Evolutionary conservation across 2,113 vertebrate species (phyloP), one percentile per base, ranked within the genome.

Genomic region (Pterocles burchelli): DNA sequence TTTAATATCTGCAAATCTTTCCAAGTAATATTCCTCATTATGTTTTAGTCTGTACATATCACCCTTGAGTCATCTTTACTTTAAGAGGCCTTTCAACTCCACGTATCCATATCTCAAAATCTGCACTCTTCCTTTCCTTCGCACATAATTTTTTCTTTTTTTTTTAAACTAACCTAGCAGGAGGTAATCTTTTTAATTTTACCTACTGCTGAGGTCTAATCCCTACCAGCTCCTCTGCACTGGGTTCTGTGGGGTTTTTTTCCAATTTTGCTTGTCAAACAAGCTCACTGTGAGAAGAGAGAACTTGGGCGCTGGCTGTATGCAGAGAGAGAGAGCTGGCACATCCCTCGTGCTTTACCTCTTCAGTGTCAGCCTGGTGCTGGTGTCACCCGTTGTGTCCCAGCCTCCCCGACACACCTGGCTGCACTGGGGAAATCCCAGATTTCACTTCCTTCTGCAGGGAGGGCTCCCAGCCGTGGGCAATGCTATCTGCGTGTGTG

Each of bases 301-400:
- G 22, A 28, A 21, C 45, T 65, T 2, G 2, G 41, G 26, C 34
- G 19, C 29, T 13, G 43, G 13, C 63, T 2, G 1, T 0, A 2
- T 14, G 34, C 0, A 11, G 22, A 58, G 18, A 62, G 81, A 62
- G 19, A 54, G 31, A 67, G 34, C 28, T 65, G 81, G 48, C 36
- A 2, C 0, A 4, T n/a, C 36, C 62, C 74, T 88, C 84, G 76
- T 70, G 18, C 75, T 90, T 46, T 43, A 54, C 22, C 38, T 81
- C 25, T 38, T 51, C 26, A 10, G 0, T 6, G 5, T 29, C 25
- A 88, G 18, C 46, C 17, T 16, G 38, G 68, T 70, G 38, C 43
- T 65, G 28, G 34, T 61, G 78, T 74, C 2, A 20, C 73, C 34
- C 4, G 2, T n/a, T 75, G 63, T 43, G 25, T 52, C 5, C 49